Percentiles rank a stretch among this genome's conserved stretches.
Conservation (phyloP, 1,140 invertebrate genomes). For the Drosophila willistoni region DNA sequence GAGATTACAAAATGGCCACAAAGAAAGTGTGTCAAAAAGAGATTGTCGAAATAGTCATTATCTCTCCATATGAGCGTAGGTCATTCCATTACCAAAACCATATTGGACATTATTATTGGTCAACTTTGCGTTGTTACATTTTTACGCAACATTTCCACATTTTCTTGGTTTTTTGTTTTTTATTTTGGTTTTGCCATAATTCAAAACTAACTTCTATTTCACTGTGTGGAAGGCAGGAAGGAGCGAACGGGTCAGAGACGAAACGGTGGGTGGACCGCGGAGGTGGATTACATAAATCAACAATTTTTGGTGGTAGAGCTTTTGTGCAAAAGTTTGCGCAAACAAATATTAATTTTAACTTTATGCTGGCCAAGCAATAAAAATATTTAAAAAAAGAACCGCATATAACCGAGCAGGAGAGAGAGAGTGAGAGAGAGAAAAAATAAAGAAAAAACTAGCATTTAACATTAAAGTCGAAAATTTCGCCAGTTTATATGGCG, state of each 20-base stretch:
- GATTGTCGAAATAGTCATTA: no score
- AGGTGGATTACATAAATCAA: slow-evolving; percentile 72
- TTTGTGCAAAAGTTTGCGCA: slow-evolving; percentile 72
- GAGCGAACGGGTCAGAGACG: no score
- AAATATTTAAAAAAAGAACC: slow-evolving; percentile 28
- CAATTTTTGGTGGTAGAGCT: slow-evolving; percentile 67
- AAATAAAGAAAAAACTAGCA: neutral
- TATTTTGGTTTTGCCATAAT: slow-evolving; percentile 49
- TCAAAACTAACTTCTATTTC: slow-evolving; percentile 72
- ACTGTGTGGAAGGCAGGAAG: neutral
- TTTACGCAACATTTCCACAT: slow-evolving; percentile 6
- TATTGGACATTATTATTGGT: slow-evolving; percentile 39
- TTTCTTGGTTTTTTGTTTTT: neutral
- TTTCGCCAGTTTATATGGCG: slow-evolving; percentile 48
- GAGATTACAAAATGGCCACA: neutral
- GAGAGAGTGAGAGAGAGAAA: slow-evolving; percentile 6
- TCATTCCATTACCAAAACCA: neutral
- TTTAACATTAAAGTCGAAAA: slow-evolving; percentile 36
- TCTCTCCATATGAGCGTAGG: neutral
- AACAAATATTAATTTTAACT: slow-evolving; percentile 81
- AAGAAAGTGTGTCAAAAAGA: neutral
- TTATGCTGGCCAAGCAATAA: slow-evolving; percentile 53
- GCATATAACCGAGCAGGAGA: neutral
- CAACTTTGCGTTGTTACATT: slow-evolving; percentile 2
- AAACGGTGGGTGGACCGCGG: neutral